Evolutionary conservation across 2,797 vertebrate species (phyloP).

Genomic region (Pristis pectinata): DNA sequence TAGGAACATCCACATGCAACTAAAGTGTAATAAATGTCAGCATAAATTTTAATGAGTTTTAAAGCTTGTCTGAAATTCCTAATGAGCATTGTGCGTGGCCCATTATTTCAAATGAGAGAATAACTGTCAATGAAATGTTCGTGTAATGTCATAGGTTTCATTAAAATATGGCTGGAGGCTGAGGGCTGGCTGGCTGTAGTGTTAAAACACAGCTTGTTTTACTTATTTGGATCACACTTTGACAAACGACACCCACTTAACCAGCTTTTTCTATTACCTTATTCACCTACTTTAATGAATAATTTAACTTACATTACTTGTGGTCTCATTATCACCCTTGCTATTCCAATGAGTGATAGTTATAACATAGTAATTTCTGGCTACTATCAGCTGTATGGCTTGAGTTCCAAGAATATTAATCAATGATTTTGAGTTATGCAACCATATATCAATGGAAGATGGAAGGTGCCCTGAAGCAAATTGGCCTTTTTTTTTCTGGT

Average conservation of each 20-base stretch:
- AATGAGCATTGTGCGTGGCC: constrained; percentile 48
- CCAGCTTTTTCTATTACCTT: constrained; percentile 50
- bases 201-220: constrained; percentile 55
- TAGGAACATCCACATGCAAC: constrained; percentile 60
- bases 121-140: constrained; percentile 56
- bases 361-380: constrained; percentile 57
- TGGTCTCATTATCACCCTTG: constrained; percentile 57
- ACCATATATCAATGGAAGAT: constrained; percentile 25
- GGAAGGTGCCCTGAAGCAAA: constrained; percentile 50
- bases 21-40: constrained; percentile 57
- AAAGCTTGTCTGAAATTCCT: constrained; percentile 54
- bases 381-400: constrained; percentile 45
- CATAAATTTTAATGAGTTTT: constrained; percentile 55
- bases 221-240: constrained; percentile 53
- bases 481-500: constrained; percentile 54
- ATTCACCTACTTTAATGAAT: constrained; percentile 70
- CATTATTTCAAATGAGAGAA: constrained; percentile 54
- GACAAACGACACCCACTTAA: constrained; percentile 45
- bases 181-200: constrained; percentile 46
- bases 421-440: constrained; percentile 47
- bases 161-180: constrained; percentile 59
- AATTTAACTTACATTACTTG: constrained; percentile 61
- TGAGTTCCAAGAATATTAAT: constrained; percentile 35
- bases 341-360: constrained; percentile 60
- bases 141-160: constrained; percentile 61